Evolutionary conservation across 2,888 invertebrate species (phyloP).

Genomic region (Calameuta pallipes): DNA sequence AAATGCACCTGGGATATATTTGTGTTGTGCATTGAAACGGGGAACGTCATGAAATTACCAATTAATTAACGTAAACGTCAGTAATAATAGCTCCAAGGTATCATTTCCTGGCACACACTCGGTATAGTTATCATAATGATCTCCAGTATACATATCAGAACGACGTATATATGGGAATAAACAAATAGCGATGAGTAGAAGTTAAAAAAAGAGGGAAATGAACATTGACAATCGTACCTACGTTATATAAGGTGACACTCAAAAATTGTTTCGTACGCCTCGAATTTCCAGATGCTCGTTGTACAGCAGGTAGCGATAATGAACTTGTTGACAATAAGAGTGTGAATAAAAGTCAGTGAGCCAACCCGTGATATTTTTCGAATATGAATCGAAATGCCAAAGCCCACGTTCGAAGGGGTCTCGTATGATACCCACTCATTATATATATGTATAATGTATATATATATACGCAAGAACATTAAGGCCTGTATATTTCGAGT

Average conservation of each 20-base stretch:
- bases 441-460: not conserved
- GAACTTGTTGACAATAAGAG: conserved; percentile 24
- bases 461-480: conserved; percentile 9
- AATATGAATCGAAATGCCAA: conserved; percentile 45
- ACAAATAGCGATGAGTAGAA: no score
- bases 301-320: conserved; percentile 13
- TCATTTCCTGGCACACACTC: conserved; percentile 30
- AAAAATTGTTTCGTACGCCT: not conserved
- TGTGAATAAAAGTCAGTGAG: conserved; percentile 40
- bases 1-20: not conserved
- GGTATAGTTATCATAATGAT: not conserved
- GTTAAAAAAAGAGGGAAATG: no score
- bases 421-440: conserved; percentile 6
- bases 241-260: not conserved
- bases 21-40: not conserved
- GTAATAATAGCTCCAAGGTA: conserved; percentile 56
- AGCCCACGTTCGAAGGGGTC: not conserved
- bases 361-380: conserved; percentile 44
- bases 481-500: not conserved
- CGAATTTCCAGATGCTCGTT: not conserved
- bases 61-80: conserved; percentile 51
- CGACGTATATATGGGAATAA: not conserved
- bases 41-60: conserved; percentile 49
- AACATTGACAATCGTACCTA: no score
- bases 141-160: not conserved